Conservation (phyloP, 2,113 vertebrate genomes). For the Tenrec ecaudatus region DNA sequence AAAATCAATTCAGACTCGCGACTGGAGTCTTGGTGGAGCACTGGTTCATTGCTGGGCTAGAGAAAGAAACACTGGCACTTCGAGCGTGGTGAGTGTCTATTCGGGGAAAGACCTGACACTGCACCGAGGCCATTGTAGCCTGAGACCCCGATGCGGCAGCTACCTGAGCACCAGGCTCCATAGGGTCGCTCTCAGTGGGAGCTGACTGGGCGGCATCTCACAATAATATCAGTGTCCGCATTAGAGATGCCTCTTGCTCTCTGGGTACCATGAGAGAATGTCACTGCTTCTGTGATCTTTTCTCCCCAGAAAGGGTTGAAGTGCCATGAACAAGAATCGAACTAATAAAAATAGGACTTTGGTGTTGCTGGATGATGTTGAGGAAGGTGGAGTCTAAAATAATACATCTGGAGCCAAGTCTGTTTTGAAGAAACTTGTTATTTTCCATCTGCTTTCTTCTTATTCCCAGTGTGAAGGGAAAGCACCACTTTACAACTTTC, state of each 20-base stretch:
- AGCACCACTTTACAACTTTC: slow-evolving; percentile 51
- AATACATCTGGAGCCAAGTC: slow-evolving; percentile 20
- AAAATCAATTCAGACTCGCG: background rate
- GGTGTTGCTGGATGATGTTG: slow-evolving; percentile 65
- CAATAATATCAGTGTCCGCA: background rate
- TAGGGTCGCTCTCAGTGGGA: background rate
- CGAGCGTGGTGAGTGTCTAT: background rate
- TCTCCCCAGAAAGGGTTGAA: background rate
- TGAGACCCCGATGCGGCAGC: background rate
- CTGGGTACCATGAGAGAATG: background rate
- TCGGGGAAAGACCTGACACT: background rate
- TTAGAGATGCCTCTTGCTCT: slow-evolving; percentile 7
- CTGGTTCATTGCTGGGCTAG: background rate
- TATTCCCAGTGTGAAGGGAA: slow-evolving; percentile 53
- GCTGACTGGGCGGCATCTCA: background rate
- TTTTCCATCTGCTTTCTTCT: slow-evolving; percentile 67
- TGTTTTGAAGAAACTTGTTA: slow-evolving; percentile 53
- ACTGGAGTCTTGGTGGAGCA: background rate
- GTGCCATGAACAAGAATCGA: slow-evolving; percentile 52
- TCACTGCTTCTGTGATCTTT: background rate
- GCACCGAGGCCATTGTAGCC: background rate
- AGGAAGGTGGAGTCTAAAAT: slow-evolving; percentile 65
- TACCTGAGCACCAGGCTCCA: background rate
- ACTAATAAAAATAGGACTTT: slow-evolving; percentile 76
- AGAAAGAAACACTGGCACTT: background rate